Percentiles rank a stretch among this genome's conserved stretches.
phyloP scores from a whole-genome alignment of 2,113 vertebrate species.

The Siphamia tubifer region DNA sequence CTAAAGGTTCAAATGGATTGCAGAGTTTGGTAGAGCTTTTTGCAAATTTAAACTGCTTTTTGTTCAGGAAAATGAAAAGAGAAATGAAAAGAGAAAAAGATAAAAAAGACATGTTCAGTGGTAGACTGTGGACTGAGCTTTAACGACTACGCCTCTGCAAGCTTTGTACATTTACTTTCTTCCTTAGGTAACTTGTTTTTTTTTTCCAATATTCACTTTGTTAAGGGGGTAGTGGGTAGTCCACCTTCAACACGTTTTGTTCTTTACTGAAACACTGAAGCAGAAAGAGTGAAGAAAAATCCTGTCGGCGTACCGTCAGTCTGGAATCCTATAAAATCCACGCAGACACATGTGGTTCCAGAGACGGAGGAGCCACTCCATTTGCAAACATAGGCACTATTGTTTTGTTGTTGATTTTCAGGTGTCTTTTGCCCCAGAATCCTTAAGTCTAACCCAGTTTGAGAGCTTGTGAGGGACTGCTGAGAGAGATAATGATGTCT shows the following conservation, averaged over 20 bases:
- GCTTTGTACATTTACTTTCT: not conserved
- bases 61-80: slow-evolving; percentile 15
- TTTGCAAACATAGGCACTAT: slow-evolving; percentile 31
- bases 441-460: slow-evolving; percentile 26
- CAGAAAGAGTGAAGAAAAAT: slow-evolving; percentile 9
- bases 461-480: slow-evolving; percentile 32
- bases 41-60: slow-evolving; percentile 22
- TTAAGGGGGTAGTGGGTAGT: slow-evolving; percentile 13
- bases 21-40: slow-evolving; percentile 5
- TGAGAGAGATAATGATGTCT: slow-evolving; percentile 68
- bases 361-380: slow-evolving; percentile 11
- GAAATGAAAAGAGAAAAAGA: not conserved
- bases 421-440: slow-evolving; percentile 22
- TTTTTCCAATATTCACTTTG: slow-evolving; percentile 14
- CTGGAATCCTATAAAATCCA: slow-evolving; percentile 22
- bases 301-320: slow-evolving; percentile 7
- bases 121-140: not conserved
- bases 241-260: slow-evolving; percentile 21
- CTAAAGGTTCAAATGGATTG: slow-evolving; percentile 10
- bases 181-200: not conserved
- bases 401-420: slow-evolving; percentile 25
- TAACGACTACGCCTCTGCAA: not conserved
- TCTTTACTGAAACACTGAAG: slow-evolving; percentile 16
- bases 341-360: slow-evolving; percentile 5
- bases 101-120: not conserved